Base-by-base conservation (phyloP, 2,888 invertebrate species). In the Strigamia maritima region DNA sequence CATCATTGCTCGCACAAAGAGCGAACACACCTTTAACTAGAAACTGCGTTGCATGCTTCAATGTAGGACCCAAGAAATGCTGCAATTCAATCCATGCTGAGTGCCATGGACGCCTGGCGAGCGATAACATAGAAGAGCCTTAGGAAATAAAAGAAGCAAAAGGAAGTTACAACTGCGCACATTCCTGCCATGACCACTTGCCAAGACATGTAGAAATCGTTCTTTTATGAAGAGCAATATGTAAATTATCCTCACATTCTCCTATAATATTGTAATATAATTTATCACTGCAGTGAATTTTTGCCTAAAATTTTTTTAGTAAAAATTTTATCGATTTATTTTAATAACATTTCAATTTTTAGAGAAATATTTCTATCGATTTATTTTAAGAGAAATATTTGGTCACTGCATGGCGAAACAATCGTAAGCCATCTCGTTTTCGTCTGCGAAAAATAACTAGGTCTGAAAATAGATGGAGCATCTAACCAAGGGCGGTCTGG, bases 181-280 rank as follows among this genome's bases (percentile, higher is more conserved):
- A 70, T 70, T 70, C 70, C n/a, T 28, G 70, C 70, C 70, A 70
- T 70, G 70, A 70, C 70, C 70, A 70, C 70, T 70, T 70, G 54
- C 28, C 70, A 26, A 28, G 70, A 26, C 70, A 70, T 70, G 70
- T 26, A 70, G 28, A n/a, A 70, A 70, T 70, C 70, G 70, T 12
- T 70, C 70, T 70, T 70, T 70, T 70, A 70, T 70, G 70, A 70
- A 26, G 70, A 12, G 24, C 26, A 28, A 70, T 70, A 70, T 70
- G 70, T 4, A 70, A 70, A 70, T 70, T 70, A 28, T 70, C 28
- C 12, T 26, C 26, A 70, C 28, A 28, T 1, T 28, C 28, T 24
- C 60, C 12, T n/a, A n/a, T n/a, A n/a, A n/a, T 28, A 28, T 70
- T 70, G 26, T 28, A 2, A 4, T 14, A 6, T 70, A 26, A 70